phyloP scores from a whole-genome alignment of 2,113 vertebrate species.

The Onychostruthus taczanowskii region DNA sequence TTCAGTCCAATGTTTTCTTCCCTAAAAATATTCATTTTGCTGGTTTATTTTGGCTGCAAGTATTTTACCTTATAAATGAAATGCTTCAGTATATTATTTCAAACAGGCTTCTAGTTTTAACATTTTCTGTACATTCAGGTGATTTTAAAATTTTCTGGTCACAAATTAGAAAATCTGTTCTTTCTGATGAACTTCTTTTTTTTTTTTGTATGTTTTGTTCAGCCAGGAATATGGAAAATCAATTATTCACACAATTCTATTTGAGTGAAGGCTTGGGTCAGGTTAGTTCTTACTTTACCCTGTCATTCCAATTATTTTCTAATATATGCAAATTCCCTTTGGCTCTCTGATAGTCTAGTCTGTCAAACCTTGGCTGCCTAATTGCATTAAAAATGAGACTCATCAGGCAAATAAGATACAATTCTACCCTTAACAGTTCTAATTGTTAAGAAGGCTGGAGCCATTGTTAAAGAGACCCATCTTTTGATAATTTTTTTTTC shows the following conservation, averaged over 20 bases:
- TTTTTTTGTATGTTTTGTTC: background rate
- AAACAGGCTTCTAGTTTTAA: background rate
- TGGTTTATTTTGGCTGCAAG: background rate
- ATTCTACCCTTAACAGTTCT: background rate
- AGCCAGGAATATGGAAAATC: conserved; percentile 24
- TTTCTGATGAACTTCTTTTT: background rate
- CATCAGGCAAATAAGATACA: conserved; percentile 32
- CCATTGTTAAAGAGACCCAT: background rate
- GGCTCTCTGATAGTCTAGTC: conserved; percentile 25
- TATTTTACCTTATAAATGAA: background rate
- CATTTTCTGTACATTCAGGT: background rate
- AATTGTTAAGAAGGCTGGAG: background rate
- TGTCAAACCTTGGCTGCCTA: conserved; percentile 56
- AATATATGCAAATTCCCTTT: conserved; percentile 63
- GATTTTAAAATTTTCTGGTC: background rate
- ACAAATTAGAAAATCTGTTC: background rate
- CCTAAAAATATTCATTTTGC: background rate
- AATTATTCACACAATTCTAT: conserved; percentile 45
- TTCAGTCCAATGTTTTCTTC: background rate
- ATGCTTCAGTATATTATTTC: background rate
- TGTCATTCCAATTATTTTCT: conserved; percentile 56
- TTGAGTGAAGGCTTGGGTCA: conserved; percentile 47
- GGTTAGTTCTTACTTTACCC: conserved; percentile 12
- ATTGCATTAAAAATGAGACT: conserved; percentile 56
- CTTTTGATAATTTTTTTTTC: background rate